Evolutionary conservation across 1,140 invertebrate species (phyloP), one percentile per base, ranked within the genome.

Genomic region (Archivesica marissinica): DNA sequence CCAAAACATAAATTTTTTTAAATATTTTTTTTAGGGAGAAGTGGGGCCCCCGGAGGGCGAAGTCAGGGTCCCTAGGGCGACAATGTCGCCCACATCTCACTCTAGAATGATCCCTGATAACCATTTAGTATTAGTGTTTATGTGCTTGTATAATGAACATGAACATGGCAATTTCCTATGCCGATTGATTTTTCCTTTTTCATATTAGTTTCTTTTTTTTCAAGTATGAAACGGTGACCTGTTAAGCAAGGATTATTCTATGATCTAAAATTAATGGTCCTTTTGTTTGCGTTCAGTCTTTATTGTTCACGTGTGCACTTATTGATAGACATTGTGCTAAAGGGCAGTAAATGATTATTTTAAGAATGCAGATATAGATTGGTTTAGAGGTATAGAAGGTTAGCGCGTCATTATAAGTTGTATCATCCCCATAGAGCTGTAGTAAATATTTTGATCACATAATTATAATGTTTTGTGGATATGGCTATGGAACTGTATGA

Each of bases 211-310:
- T 9, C 33, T 52, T n/a, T n/a, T 7, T 7, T 7, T 4, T 13
- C 30, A 9, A 44, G 38, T 23, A 23, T 20, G 17, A 28, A 13
- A 30, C 23, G 39, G 28, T 68, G 38, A 68, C 64, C 15, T 68
- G 64, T 68, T 68, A 47, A 28, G 64, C n/a, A 68, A 23, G 44
- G 64, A 68, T 68, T 68, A 41, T 68, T 68, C 39, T 68, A 68
- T 72, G 50, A 72, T 72, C 68, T 72, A 2, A 47, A 1, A 1
- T 33, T 30, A 47, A 72, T 28, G 33, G 68, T 2, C 50, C 41
- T 72, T 72, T 72, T 72, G 68, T 72, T 72, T 72, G 68, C 68
- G 6, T 50, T 52, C 25, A 72, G 39, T 30, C 68, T 47, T 20
- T 47, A 33, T 50, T 33, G 68, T 72, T 52, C 41, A 72, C 9